Conservation (phyloP, 1,140 invertebrate species). For the Contarinia nasturtii region DNA sequence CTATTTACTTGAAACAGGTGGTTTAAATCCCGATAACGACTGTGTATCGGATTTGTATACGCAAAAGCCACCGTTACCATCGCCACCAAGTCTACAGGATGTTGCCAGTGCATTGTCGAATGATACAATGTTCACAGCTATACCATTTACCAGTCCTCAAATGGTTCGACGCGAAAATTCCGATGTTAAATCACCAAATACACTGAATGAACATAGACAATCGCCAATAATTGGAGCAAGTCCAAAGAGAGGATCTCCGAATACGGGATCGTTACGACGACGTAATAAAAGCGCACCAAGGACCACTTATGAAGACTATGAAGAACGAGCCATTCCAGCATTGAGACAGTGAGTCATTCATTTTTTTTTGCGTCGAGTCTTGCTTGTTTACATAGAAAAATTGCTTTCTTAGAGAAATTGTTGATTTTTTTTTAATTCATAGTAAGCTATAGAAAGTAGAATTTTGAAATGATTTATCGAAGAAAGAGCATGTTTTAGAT, state of each 20-base stretch:
- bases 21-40: constrained; percentile 29
- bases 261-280: constrained; percentile 36
- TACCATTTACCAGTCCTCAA: neutral
- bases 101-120: constrained; percentile 11
- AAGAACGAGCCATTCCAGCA: constrained; percentile 64
- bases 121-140: neutral
- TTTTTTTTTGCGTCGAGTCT: neutral
- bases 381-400: too few species aligned
- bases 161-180: neutral
- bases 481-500: too few species aligned
- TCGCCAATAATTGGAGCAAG: constrained; percentile 12
- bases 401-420: too few species aligned
- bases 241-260: constrained; percentile 19
- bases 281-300: constrained; percentile 55
- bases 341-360: constrained; percentile 45
- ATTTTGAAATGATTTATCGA: too few species aligned
- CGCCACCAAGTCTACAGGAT: constrained; percentile 20
- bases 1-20: constrained; percentile 59
- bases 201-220: constrained; percentile 4
- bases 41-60: constrained; percentile 19
- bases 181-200: neutral
- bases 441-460: too few species aligned
- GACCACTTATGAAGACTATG: constrained; percentile 70
- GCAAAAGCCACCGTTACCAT: constrained; percentile 17
- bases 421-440: too few species aligned